phyloP scores from a whole-genome alignment of 2,113 vertebrate genomes.

The Eira barbara region DNA sequence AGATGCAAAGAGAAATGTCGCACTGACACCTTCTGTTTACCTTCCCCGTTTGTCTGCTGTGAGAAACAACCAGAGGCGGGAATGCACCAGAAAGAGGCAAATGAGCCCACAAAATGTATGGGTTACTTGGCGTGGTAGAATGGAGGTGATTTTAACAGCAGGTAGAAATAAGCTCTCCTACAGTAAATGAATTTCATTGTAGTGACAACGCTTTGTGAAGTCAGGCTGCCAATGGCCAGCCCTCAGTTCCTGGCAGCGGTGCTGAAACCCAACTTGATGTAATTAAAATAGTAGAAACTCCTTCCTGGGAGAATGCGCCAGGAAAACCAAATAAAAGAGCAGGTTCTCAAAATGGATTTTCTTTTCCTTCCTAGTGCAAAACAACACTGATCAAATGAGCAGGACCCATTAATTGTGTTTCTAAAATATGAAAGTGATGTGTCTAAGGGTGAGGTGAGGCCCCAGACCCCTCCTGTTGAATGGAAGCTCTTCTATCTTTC shows the following conservation, averaged over 20 bases:
- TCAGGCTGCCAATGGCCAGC: not conserved
- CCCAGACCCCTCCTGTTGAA: not conserved
- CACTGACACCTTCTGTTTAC: too few relatives aligned
- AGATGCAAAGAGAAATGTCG: not conserved
- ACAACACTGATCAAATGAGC: not conserved
- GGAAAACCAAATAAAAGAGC: not conserved
- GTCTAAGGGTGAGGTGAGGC: not conserved
- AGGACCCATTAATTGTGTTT: not conserved
- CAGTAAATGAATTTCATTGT: not conserved
- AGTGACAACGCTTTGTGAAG: not conserved
- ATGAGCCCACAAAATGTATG: not conserved
- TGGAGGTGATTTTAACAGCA: constrained; percentile 34
- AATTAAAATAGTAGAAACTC: constrained; percentile 28
- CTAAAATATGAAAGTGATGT: not conserved
- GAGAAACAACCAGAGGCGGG: not conserved
- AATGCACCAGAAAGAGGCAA: not conserved
- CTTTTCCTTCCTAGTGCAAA: not conserved
- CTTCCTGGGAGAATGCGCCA: not conserved
- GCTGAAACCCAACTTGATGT: not conserved
- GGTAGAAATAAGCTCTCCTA: constrained; percentile 42
- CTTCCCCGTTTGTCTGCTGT: not conserved
- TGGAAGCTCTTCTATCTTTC: not conserved
- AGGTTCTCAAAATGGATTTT: constrained; percentile 25
- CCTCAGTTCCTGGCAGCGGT: not conserved
- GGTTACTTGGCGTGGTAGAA: not conserved